phyloP scores from a whole-genome alignment of 2,113 vertebrate species.

The Mesembrinibis cayennensis region DNA sequence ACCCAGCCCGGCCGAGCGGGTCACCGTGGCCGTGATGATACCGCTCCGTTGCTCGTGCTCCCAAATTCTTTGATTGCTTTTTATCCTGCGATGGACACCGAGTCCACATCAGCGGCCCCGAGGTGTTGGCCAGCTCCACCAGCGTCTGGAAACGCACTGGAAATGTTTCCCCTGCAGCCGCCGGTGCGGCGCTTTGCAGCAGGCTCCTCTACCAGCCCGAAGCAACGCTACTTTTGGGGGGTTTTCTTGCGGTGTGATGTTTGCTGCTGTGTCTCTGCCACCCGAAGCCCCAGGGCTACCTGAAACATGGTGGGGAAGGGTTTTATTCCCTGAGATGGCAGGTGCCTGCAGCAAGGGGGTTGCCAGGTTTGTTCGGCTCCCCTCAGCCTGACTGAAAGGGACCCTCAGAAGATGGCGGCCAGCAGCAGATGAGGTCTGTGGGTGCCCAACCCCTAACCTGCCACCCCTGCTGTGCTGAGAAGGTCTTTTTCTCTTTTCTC shows the following conservation, averaged over 20 bases:
- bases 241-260: accelerated
- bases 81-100: not conserved
- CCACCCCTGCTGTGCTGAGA: not conserved
- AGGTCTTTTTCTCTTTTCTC: not conserved
- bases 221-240: not conserved
- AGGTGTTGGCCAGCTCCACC: not conserved
- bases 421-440: not conserved
- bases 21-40: not conserved
- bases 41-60: not conserved
- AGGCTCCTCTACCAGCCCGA: not conserved
- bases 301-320: not conserved
- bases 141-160: not conserved
- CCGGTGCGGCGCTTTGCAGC: accelerated
- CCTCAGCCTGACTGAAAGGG: not conserved
- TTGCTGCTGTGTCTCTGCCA: no score
- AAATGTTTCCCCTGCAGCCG: not conserved
- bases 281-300: accelerated
- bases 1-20: not conserved
- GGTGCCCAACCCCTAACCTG: not conserved
- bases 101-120: accelerated
- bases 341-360: not conserved
- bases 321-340: accelerated
- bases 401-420: not conserved
- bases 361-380: accelerated
- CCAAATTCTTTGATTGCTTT: not conserved